Evolutionary conservation across 2,113 vertebrate species (phyloP).

Genomic region (Hippocampus zosterae): DNA sequence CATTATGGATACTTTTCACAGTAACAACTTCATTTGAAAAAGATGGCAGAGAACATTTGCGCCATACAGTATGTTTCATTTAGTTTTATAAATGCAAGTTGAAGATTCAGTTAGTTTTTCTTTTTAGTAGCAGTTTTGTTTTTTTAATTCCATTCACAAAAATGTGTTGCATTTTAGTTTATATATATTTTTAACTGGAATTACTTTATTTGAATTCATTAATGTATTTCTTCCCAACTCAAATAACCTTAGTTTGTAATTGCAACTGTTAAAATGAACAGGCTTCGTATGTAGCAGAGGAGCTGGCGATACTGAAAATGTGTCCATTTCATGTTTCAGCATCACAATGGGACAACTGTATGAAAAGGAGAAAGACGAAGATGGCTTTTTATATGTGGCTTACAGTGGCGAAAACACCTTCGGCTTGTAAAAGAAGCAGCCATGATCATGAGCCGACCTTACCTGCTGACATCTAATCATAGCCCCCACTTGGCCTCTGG

Average conservation of each 20-base stretch:
- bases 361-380: constrained; percentile 95
- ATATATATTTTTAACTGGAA: too few relatives aligned
- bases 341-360: constrained; percentile 98
- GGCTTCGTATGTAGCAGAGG: background rate
- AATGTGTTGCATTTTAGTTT: too few relatives aligned
- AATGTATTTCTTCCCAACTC: too few relatives aligned
- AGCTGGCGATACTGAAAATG: background rate
- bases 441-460: constrained; percentile 21
- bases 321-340: constrained; percentile 66
- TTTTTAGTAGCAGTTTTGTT: too few relatives aligned
- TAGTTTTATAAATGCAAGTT: too few relatives aligned
- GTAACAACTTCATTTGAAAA: too few relatives aligned
- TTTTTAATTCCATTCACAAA: too few relatives aligned
- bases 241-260: background rate
- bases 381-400: constrained; percentile 96
- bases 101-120: too few relatives aligned
- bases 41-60: too few relatives aligned
- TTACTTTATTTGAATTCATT: too few relatives aligned
- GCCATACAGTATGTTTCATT: too few relatives aligned
- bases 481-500: constrained; percentile 31
- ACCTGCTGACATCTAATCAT: constrained; percentile 39
- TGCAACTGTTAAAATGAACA: background rate
- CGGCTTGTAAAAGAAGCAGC: constrained; percentile 72
- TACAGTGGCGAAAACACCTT: constrained; percentile 98
- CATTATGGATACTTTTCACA: too few relatives aligned